These are phyloP conservation scores for Parasteatoda lunata DNA, from an alignment of 2,888 invertebrate species.

Conservation along the genomic window DNA sequence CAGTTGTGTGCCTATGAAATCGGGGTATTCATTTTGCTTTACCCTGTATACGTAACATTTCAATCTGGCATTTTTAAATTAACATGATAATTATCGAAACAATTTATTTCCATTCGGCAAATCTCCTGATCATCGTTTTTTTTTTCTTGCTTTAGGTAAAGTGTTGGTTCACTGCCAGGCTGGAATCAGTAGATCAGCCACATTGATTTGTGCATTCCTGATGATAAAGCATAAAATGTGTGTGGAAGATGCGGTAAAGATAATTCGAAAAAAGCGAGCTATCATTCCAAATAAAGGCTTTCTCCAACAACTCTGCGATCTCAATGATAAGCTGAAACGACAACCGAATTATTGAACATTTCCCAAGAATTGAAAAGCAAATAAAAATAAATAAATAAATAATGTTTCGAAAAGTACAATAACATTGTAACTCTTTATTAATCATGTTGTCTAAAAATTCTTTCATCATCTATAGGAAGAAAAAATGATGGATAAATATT, in stretches of 20 bases:
- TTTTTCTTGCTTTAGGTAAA: conserved; percentile 73
- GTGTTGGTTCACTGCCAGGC: conserved; percentile 76
- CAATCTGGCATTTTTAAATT: too few species aligned
- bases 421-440: too few species aligned
- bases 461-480: too few species aligned
- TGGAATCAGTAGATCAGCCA: conserved; percentile 77
- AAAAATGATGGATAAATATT: too few species aligned
- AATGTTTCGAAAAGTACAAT: too few species aligned
- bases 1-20: too few species aligned
- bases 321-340: conserved; percentile 69
- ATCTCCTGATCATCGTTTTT: not conserved
- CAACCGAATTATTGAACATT: not conserved
- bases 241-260: conserved; percentile 74
- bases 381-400: too few species aligned
- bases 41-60: too few species aligned
- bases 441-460: too few species aligned
- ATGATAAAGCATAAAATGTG: conserved; percentile 75
- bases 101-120: not conserved
- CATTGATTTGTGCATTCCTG: conserved; percentile 75
- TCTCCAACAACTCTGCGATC: conserved; percentile 73
- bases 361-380: not conserved
- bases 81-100: too few species aligned
- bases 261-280: conserved; percentile 74
- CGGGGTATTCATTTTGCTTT: too few species aligned
- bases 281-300: conserved; percentile 77